Conservation (phyloP, 2,797 vertebrate species). For the Notamacropus eugenii region DNA sequence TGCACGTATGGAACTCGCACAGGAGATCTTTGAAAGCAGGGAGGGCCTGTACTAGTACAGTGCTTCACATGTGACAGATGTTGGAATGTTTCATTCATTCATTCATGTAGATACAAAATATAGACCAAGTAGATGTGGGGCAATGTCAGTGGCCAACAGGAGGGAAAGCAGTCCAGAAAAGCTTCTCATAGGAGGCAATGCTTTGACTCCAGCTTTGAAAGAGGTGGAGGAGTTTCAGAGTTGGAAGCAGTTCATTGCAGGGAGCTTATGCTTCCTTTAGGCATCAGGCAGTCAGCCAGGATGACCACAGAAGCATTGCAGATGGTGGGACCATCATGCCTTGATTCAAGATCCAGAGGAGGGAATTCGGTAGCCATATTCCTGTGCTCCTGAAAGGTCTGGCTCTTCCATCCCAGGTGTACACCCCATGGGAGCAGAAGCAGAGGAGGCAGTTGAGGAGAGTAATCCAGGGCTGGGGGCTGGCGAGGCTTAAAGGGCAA, state of each 20-base stretch:
- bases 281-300: too few species aligned
- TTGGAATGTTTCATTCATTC: not conserved
- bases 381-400: not conserved
- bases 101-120: not conserved
- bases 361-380: not conserved
- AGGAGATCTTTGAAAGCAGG: not conserved
- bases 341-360: not conserved
- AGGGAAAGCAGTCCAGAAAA: not conserved
- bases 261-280: not conserved
- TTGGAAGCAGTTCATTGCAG: not conserved
- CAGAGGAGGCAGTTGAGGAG: too few species aligned
- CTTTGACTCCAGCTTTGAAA: not conserved
- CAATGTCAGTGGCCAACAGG: not conserved
- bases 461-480: not conserved
- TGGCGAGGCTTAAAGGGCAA: not conserved
- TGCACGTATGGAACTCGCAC: not conserved
- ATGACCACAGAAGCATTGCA: too few species aligned
- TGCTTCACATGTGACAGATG: too few species aligned
- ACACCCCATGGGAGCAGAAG: too few species aligned
- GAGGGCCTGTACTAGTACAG: not conserved
- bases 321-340: too few species aligned
- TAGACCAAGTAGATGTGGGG: not conserved
- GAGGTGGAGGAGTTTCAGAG: too few species aligned
- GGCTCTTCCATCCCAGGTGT: not conserved
- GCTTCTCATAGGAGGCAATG: not conserved